Evolutionary conservation across 2,113 vertebrate genomes (phyloP).

Genomic region (Centropristis striata): DNA sequence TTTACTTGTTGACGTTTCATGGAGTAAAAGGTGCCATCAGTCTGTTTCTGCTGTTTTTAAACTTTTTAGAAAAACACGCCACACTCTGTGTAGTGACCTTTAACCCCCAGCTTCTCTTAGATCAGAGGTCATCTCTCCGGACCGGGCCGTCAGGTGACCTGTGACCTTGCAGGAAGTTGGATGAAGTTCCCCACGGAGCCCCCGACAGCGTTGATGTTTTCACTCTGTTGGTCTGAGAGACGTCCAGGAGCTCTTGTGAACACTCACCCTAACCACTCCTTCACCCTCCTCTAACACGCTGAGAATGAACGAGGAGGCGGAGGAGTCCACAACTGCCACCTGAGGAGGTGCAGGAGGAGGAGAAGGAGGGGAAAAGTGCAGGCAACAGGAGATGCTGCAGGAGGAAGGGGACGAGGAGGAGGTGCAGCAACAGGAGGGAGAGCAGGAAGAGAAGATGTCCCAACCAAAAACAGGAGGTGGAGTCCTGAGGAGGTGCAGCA

Average conservation of each 20-base stretch:
- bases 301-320: constrained; percentile 61
- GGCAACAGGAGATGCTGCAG: not conserved
- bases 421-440: not conserved
- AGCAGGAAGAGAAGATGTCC: constrained; percentile 8
- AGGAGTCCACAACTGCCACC: constrained; percentile 20
- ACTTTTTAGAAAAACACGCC: not conserved
- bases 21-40: not conserved
- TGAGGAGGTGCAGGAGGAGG: constrained; percentile 6
- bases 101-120: constrained; percentile 8
- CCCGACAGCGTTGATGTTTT: constrained; percentile 44
- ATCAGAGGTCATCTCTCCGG: not conserved
- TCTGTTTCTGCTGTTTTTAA: not conserved
- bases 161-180: constrained; percentile 69
- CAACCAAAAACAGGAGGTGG: constrained; percentile 6
- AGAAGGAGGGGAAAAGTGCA: constrained; percentile 32
- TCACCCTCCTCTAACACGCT: not conserved
- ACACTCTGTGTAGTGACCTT: constrained; percentile 23
- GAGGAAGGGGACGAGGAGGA: not conserved
- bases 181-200: constrained; percentile 59
- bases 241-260: constrained; percentile 29
- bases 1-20: not conserved
- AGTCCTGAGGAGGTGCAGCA: constrained; percentile 1
- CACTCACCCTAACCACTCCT: not conserved
- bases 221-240: constrained; percentile 31
- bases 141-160: constrained; percentile 36